These are phyloP conservation scores for Synanthedon vespiformis DNA, from an alignment of 2,888 invertebrate species.

Conservation along the genomic window DNA sequence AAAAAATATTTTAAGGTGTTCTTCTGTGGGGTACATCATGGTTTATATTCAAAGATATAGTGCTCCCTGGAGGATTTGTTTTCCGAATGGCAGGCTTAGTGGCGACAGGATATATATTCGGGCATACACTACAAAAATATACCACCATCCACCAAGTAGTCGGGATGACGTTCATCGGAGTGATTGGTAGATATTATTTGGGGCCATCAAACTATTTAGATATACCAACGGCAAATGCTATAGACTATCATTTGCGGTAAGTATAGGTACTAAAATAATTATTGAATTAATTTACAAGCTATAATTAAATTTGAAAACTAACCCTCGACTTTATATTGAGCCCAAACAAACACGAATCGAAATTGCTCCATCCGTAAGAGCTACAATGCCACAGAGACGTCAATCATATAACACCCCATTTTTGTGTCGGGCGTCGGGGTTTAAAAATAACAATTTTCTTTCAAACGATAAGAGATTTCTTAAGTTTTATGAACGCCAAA, in stretches of 20 bases:
- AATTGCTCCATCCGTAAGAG: too few species aligned
- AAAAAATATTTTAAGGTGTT: slow-evolving; percentile 29
- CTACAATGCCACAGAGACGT: too few species aligned
- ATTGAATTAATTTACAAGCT: not conserved
- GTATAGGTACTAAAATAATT: slow-evolving; percentile 1
- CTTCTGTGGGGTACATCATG: slow-evolving; percentile 48
- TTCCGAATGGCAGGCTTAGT: slow-evolving; percentile 48
- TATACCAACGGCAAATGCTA: slow-evolving; percentile 33
- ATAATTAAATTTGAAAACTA: too few species aligned
- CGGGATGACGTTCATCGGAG: slow-evolving; percentile 57
- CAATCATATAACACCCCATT: too few species aligned
- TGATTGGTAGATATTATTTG: slow-evolving; percentile 43
- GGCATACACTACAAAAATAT: slow-evolving; percentile 51
- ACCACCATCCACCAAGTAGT: slow-evolving; percentile 51
- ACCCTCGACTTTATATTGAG: too few species aligned
- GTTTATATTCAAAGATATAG: slow-evolving; percentile 40
- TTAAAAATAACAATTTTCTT: not conserved
- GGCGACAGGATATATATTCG: slow-evolving; percentile 42
- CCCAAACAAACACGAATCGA: too few species aligned
- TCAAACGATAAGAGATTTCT: too few species aligned
- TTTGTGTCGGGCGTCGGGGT: too few species aligned
- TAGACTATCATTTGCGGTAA: slow-evolving; percentile 61
- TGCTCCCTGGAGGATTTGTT: slow-evolving; percentile 37
- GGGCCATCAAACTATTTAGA: slow-evolving; percentile 40
- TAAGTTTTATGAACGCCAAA: slow-evolving; percentile 1